A percentile compares a stretch with the other conserved stretches of the same genome.
These are phyloP conservation scores for Oreochromis niloticus DNA, from an alignment of 2,113 vertebrate genomes.

Conservation along the genomic window DNA sequence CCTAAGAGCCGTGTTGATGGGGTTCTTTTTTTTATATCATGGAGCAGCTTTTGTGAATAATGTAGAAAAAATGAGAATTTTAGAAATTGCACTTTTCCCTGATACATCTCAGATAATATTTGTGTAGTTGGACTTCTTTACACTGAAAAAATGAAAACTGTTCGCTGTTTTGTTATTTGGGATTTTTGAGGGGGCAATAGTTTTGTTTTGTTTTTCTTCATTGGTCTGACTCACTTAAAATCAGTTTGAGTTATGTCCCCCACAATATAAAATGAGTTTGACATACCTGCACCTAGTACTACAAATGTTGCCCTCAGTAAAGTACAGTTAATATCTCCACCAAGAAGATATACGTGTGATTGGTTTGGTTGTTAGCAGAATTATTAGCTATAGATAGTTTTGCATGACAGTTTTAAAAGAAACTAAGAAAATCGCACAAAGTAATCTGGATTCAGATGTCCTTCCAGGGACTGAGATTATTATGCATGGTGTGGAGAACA, in stretches of 20 bases:
- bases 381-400: not conserved
- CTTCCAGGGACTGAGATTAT: not conserved
- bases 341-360: not conserved
- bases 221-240: rapidly evolving
- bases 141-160: not conserved
- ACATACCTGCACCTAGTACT: not conserved
- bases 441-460: not conserved
- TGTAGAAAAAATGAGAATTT: rapidly evolving
- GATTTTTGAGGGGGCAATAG: not conserved
- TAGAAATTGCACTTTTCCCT: not conserved
- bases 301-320: not conserved
- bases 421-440: not conserved
- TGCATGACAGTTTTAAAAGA: not conserved
- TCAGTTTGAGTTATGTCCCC: not conserved
- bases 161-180: not conserved
- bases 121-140: rapidly evolving
- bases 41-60: not conserved
- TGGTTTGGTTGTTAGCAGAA: not conserved
- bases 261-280: not conserved
- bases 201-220: not conserved
- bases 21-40: not conserved
- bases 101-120: not conserved
- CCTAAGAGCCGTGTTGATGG: rapidly evolving
- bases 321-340: not conserved
- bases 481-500: not conserved